A percentile compares a stretch with the other conserved stretches of the same genome.
These are phyloP conservation scores for Thereva nobilitata DNA, from an alignment of 2,888 invertebrate genomes.

Conservation along the genomic window DNA sequence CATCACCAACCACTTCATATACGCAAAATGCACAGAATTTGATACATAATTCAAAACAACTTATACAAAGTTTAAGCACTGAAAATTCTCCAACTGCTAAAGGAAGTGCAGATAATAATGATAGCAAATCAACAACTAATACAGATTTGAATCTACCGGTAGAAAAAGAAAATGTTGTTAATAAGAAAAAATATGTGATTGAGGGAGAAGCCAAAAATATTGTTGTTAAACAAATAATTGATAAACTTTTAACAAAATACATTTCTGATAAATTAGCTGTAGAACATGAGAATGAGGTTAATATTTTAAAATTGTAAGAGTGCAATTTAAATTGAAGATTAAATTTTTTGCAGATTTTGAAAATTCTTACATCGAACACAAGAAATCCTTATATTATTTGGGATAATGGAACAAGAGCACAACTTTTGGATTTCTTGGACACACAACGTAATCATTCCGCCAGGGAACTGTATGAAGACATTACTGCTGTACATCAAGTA, in stretches of 20 bases:
- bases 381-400: slow-evolving; percentile 96
- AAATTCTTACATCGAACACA: slow-evolving; percentile 93
- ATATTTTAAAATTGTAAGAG: not conserved
- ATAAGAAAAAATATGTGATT: slow-evolving; percentile 50
- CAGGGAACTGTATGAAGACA: slow-evolving; percentile 55
- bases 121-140: slow-evolving; percentile 12
- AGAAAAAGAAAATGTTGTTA: slow-evolving; percentile 46
- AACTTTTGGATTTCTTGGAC: slow-evolving; percentile 85
- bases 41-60: slow-evolving; percentile 53
- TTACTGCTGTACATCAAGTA: slow-evolving; percentile 53
- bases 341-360: slow-evolving; percentile 68
- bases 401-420: slow-evolving; percentile 96
- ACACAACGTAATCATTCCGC: slow-evolving; percentile 62
- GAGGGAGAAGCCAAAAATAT: slow-evolving; percentile 60
- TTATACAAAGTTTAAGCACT: slow-evolving; percentile 47
- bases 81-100: slow-evolving; percentile 29
- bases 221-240: slow-evolving; percentile 66
- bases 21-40: slow-evolving; percentile 58
- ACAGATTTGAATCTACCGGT: slow-evolving; percentile 36
- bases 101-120: slow-evolving; percentile 3
- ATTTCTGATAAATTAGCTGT: slow-evolving; percentile 76
- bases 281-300: slow-evolving; percentile 74
- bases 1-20: slow-evolving; percentile 50
- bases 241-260: slow-evolving; percentile 82
- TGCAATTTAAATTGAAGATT: too few relatives aligned